Evolutionary conservation across 1,140 invertebrate genomes (phyloP).

Genomic region (Calliphora vicina): DNA sequence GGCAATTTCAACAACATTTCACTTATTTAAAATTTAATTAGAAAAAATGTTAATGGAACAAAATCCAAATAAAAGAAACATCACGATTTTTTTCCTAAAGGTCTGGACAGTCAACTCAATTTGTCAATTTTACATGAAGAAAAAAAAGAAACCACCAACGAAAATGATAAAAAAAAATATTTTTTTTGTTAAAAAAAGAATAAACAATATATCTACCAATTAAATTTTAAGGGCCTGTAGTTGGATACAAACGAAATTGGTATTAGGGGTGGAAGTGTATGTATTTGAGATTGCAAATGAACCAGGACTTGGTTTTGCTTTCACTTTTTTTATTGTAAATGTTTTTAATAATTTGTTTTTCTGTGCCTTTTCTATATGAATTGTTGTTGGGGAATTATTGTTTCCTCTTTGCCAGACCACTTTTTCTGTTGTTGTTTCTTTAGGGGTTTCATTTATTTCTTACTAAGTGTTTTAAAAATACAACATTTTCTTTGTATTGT

Average conservation of each 20-base stretch:
- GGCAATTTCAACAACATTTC: constrained; percentile 35
- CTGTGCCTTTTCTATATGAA: background rate
- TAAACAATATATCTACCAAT: background rate
- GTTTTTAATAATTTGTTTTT: background rate
- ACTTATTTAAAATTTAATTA: constrained; percentile 38
- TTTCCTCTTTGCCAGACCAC: background rate
- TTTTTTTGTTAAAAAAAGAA: too few species aligned
- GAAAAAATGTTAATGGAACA: constrained; percentile 8
- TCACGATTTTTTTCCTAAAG: background rate
- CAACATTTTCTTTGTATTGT: background rate
- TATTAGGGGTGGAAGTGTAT: background rate
- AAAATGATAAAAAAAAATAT: background rate
- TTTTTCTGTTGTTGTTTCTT: background rate
- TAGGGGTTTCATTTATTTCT: background rate
- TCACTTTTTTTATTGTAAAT: background rate
- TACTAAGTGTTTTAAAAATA: background rate
- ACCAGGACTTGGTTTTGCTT: background rate
- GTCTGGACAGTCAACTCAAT: background rate
- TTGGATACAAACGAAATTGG: background rate
- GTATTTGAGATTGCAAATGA: background rate
- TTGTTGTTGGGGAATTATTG: background rate
- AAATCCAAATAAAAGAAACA: background rate
- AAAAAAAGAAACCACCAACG: background rate
- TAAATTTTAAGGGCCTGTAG: background rate
- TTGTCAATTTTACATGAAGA: constrained; percentile 18